Evolutionary conservation across 64 coral and sea anemone genomes (phyloP), one percentile per base, ranked within the genome.

Genomic region (Montipora foliosa): DNA sequence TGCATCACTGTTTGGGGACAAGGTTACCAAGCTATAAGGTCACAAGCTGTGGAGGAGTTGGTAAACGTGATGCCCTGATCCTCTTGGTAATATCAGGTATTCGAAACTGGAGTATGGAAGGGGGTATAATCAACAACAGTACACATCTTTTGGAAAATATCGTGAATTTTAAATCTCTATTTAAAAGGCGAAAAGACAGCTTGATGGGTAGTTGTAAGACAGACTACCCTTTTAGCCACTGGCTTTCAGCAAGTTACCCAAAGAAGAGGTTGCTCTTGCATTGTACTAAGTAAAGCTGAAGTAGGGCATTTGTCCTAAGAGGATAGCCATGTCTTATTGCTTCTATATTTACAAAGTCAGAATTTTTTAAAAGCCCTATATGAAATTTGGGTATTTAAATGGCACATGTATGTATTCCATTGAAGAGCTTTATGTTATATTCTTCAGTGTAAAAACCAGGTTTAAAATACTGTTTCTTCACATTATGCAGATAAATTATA

Each of bases 1-100:
- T 49, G 93, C 88, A 47, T 49, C 89, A 14, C 80, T 95, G 59
- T 89, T 71, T 90, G 93, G 93, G 45, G 93, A 95, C 51, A 95
- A 95, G 59, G 89, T 83, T 70, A 95, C 93, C 48, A 95, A 90
- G 58, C 88, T 95, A 53, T 95, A 49, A 86, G 19, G 64, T 71
- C 22, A 72, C 25, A 47, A 67, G 58, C 8, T 25, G 53, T 22
- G 10, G 52, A 59, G 22, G 51, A 5, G 17, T 25, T 64, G 61
- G 61, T 7, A 57, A 57, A 57, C n/a, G 3, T 17, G 64, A 12
- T n/a, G 12, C 12, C 16, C 16, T 13, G 1, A 68, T 68, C 64
- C 62, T 21, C 20, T 21, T n/a, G 68, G 68, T 71, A 9, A 21
- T 71, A 15, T 8, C 68, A 71, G 48, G 48, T 57, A 7, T 58